Evolutionary conservation across 2,113 vertebrate species (phyloP).

Genomic region (Hemibagrus wyckioides): DNA sequence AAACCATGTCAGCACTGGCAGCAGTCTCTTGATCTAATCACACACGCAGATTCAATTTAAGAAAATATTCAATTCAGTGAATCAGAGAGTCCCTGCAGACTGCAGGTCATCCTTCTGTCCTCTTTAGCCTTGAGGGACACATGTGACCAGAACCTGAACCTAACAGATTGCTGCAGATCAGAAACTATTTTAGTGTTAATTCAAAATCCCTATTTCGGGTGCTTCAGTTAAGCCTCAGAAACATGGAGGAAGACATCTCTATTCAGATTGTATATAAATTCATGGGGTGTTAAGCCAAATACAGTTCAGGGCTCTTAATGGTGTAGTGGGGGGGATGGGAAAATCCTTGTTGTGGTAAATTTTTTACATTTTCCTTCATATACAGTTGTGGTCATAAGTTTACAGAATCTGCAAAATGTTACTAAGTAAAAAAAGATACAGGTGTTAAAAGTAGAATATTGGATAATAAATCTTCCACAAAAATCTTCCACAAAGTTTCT

Average conservation of each 20-base stretch:
- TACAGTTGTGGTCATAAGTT: too few species aligned
- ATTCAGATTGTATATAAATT: neutral
- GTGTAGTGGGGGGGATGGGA: neutral
- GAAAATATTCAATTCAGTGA: neutral
- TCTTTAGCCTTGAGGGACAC: slow-evolving; percentile 13
- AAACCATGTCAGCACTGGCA: neutral
- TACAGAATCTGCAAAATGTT: too few species aligned
- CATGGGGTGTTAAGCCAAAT: neutral
- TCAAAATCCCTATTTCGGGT: slow-evolving; percentile 37
- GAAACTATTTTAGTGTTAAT: slow-evolving; percentile 35
- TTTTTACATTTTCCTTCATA: neutral
- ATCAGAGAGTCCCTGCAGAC: neutral
- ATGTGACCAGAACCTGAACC: neutral
- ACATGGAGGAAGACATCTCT: neutral
- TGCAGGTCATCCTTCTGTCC: slow-evolving; percentile 5
- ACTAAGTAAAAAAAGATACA: too few species aligned
- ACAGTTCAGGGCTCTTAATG: neutral
- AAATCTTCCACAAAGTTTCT: too few species aligned
- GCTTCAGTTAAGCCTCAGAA: slow-evolving; percentile 21
- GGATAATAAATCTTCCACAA: too few species aligned
- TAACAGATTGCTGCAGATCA: slow-evolving; percentile 29
- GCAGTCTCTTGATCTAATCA: neutral
- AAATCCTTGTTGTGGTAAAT: neutral
- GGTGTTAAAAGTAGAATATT: too few species aligned
- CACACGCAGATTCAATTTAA: neutral